Evolutionary conservation across 1,140 invertebrate genomes (phyloP), one percentile per base, ranked within the genome.

Genomic region (Cherax destructor): DNA sequence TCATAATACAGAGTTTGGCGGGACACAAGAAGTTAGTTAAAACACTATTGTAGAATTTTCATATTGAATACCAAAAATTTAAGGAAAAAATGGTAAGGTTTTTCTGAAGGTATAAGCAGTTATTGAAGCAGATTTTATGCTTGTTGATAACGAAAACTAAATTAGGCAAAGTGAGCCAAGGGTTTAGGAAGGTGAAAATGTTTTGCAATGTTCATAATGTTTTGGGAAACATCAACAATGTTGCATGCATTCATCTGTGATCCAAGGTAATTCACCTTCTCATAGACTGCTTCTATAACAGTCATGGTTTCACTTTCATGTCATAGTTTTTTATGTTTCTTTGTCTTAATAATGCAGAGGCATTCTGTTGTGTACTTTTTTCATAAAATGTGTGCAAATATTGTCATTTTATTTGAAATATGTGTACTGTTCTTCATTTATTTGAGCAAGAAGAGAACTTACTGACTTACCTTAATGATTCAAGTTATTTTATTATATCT

Each of bases 41-140:
- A 74, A 74, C 24, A 41, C 5, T 24, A 21, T 30, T 24, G 69
- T 30, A 74, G 69, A 11, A 30, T 1, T 69, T 18, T 16, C 13
- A 74, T 74, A 24, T 30, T 30, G 6, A 24, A 24, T 30, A 74
- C 61, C 16, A 5, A 21, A 24, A 30, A 24, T 24, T 24, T 74
- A 30, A 74, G 21, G n/a, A 74, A 5, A 74, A 24, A 30, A 74
- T 74, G 69, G 69, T 74, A 74, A 74, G 69, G 69, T 74, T 74
- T 74, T 24, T 4, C 5, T 74, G 11, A 24, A 65, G 18, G 69
- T 74, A 21, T 24, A 5, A 74, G 30, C 11, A 74, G 11, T 30
- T 24, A 74, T 1, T 24, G 69, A 7, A 65, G 9, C 11, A 65
- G 61, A 65, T 18, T 16, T 65, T 10, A 9, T 56, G 52, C 52